Conservation (phyloP, 2,888 invertebrate species). For the Augochlorella aurata region DNA sequence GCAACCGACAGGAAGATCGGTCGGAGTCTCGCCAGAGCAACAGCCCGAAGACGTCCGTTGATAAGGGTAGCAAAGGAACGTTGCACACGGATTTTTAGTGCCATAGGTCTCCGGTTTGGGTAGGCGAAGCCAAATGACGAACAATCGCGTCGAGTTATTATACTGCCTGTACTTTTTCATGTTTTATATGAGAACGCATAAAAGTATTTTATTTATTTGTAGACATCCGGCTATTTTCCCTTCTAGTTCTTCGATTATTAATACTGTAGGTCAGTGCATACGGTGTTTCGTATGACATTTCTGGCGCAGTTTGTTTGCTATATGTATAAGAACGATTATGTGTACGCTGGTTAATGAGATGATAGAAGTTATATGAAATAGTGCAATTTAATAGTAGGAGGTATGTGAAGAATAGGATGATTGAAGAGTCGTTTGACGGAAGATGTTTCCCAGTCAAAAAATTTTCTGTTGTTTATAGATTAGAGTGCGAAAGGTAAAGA, state of each 20-base stretch:
- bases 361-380: no score
- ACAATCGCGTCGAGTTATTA: not conserved
- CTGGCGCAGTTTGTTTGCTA: no score
- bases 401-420: no score
- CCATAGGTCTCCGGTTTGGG: not conserved
- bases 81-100: slow-evolving; percentile 73
- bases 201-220: slow-evolving; percentile 25
- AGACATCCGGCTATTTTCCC: not conserved
- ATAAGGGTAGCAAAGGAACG: slow-evolving; percentile 48
- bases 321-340: no score
- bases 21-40: slow-evolving; percentile 37
- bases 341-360: no score
- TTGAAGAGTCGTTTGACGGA: no score
- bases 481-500: no score
- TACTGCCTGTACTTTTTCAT: slow-evolving; percentile 14
- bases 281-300: no score
- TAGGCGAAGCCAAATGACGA: not conserved
- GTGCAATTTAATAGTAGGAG: no score
- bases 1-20: slow-evolving; percentile 40
- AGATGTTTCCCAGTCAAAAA: no score
- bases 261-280: no score
- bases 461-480: no score
- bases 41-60: slow-evolving; percentile 55
- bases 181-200: slow-evolving; percentile 11
- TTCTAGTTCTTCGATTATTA: not conserved